These are phyloP conservation scores for Eulemur mongoz DNA, from an alignment of 2,797 vertebrate species.

Conservation along the genomic window DNA sequence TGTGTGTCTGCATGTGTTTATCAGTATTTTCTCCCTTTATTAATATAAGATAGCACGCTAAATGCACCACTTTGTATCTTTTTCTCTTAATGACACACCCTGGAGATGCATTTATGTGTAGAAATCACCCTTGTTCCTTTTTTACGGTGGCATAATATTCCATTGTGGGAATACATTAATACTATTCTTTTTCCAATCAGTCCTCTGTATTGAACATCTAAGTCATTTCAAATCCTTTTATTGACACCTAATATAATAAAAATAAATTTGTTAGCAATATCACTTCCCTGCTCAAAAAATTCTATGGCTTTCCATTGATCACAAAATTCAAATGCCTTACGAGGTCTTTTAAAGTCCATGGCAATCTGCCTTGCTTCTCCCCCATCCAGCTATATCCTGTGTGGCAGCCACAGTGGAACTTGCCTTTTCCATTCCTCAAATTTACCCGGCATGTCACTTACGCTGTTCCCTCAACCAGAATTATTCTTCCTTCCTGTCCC, in stretches of 20 bases:
- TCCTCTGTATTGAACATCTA: not conserved
- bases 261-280: not conserved
- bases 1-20: not conserved
- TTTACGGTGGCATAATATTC: not conserved
- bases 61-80: not conserved
- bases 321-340: slow-evolving; percentile 2
- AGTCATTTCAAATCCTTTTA: slow-evolving; percentile 45
- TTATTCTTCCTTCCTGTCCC: not conserved
- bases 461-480: not conserved
- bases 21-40: slow-evolving; percentile 35
- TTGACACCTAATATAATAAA: slow-evolving; percentile 45
- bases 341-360: not conserved
- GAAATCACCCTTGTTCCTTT: not conserved
- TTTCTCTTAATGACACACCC: not conserved
- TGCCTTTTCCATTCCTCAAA: not conserved
- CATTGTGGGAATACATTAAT: not conserved
- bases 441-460: not conserved
- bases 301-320: not conserved
- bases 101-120: not conserved
- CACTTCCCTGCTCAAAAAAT: not conserved
- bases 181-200: not conserved
- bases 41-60: not conserved
- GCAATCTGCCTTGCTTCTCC: not conserved
- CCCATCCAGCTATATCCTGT: not conserved
- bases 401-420: not conserved